Conservation (phyloP, 2,888 invertebrate species). For the Cistogaster globosa region DNA sequence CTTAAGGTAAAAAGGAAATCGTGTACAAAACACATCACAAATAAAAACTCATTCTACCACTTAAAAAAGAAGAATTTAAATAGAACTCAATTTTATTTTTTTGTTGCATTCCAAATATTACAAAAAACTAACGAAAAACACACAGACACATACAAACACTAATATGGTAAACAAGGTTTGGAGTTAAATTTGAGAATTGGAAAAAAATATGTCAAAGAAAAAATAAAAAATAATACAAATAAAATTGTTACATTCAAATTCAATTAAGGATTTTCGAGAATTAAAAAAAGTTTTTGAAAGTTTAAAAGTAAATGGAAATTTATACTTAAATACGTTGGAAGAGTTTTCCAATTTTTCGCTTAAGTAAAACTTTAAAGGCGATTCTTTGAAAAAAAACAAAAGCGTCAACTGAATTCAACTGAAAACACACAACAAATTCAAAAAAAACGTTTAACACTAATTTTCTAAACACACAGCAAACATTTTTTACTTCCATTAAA, state of each 20-base stretch:
- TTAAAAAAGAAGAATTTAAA: slow-evolving; percentile 18
- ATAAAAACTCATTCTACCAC: slow-evolving; percentile 3
- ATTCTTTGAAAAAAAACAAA: too few species aligned
- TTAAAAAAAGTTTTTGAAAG: neutral
- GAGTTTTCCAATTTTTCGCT: too few species aligned
- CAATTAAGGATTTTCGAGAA: slow-evolving; percentile 53
- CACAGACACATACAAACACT: neutral
- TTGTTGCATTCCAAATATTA: slow-evolving; percentile 23
- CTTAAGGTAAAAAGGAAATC: slow-evolving; percentile 56
- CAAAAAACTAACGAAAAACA: slow-evolving; percentile 4
- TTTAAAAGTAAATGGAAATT: neutral
- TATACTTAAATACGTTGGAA: too few species aligned
- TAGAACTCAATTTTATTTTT: slow-evolving; percentile 37
- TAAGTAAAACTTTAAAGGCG: too few species aligned
- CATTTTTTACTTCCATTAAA: too few species aligned
- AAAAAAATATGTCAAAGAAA: neutral
- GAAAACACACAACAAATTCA: too few species aligned
- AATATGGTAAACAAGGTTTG: slow-evolving; percentile 39
- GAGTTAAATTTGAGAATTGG: neutral
- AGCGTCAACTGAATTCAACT: too few species aligned
- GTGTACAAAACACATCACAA: slow-evolving; percentile 42
- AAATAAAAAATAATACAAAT: neutral
- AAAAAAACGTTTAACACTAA: too few species aligned
- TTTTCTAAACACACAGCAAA: too few species aligned
- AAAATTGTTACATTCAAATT: slow-evolving; percentile 48